A percentile compares a stretch with the other conserved stretches of the same genome.
phyloP scores from a whole-genome alignment of 2,797 vertebrate genomes.

The Oceanodroma leucorhoa region DNA sequence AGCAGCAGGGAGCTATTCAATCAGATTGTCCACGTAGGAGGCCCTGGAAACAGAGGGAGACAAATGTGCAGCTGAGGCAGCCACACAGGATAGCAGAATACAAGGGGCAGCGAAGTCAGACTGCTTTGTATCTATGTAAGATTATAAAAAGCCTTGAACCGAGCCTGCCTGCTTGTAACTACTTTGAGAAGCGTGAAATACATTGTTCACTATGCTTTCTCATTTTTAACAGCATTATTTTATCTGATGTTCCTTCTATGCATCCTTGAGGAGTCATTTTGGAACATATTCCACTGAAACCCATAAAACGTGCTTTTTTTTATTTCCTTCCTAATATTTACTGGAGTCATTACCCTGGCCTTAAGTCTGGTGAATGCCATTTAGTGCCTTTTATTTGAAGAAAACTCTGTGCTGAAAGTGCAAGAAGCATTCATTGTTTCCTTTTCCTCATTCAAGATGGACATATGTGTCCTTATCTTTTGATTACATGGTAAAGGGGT shows the following conservation, averaged over 20 bases:
- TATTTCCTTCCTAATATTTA: neutral
- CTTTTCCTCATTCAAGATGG: neutral
- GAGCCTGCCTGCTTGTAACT: neutral
- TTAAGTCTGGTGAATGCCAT: neutral
- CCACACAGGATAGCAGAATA: neutral
- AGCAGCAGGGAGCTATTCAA: neutral
- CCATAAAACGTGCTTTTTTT: neutral
- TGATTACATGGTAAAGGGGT: accelerated
- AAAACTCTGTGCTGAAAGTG: neutral
- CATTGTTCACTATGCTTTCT: neutral
- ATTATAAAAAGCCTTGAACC: neutral
- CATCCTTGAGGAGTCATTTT: neutral
- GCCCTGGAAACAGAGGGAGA: neutral
- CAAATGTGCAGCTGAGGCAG: neutral
- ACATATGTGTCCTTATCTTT: neutral
- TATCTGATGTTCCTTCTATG: neutral
- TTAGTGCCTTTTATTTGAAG: neutral
- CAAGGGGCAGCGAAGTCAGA: neutral
- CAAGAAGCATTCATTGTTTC: neutral
- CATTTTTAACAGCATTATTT: neutral
- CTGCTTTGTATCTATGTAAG: neutral
- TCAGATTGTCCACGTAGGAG: neutral
- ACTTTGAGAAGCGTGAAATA: neutral
- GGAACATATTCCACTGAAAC: neutral
- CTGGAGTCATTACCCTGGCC: neutral